Conservation (phyloP, 2,797 vertebrate species). For the Tolypeutes matacus region DNA sequence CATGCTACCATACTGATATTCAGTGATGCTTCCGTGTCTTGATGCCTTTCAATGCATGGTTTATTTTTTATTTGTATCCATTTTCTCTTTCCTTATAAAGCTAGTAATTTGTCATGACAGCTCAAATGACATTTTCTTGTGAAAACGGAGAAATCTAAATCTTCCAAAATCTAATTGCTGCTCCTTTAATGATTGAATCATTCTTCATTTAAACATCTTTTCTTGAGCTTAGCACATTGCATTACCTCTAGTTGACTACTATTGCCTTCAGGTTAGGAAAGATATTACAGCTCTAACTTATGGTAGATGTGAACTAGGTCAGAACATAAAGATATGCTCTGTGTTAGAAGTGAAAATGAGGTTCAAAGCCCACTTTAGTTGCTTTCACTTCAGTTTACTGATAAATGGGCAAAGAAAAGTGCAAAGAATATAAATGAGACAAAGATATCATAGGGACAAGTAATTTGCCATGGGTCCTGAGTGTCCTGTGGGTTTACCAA, state of each 20-base stretch:
- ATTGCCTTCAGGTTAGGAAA: not conserved
- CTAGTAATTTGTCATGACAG: not conserved
- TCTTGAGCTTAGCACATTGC: not conserved
- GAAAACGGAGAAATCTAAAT: not conserved
- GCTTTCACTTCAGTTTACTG: not conserved
- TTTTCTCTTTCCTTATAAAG: not conserved
- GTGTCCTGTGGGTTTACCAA: not conserved
- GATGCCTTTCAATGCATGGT: not conserved
- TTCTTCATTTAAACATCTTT: not conserved
- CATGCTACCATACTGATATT: not conserved
- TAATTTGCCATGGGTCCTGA: not conserved
- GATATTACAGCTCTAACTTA: not conserved
- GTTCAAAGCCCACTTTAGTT: not conserved
- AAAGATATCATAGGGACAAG: not conserved
- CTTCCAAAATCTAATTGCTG: not conserved
- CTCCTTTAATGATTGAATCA: not conserved
- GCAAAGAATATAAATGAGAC: constrained; percentile 1
- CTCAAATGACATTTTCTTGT: not conserved
- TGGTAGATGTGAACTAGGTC: not conserved
- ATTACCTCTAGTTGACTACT: not conserved
- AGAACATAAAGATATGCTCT: not conserved
- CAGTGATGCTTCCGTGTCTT: not conserved
- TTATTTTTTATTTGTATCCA: not conserved
- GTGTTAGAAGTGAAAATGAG: not conserved
- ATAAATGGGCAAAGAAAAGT: not conserved